Base-by-base conservation (phyloP, 1,140 invertebrate genomes). In the Pectinophora gossypiella region DNA sequence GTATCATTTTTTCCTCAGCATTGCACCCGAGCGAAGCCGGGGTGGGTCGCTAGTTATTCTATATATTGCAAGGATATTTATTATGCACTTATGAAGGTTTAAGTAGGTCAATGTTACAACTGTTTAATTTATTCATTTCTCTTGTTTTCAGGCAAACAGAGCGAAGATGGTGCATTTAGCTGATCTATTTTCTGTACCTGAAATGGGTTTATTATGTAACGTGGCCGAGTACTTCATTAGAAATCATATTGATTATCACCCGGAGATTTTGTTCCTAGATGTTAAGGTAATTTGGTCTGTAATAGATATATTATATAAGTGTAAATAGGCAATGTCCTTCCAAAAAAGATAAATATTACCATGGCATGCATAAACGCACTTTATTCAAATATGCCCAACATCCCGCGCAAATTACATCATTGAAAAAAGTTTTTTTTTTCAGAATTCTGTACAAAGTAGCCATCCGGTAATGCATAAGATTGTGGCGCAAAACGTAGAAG, bases 121-220 rank as follows among this genome's bases (percentile, higher is more conserved):
- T n/a, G 4, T 9, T 32, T 32, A 32, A 9, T 32, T 19, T 43
- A 38, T 50, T 21, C 44, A 16, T 21, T 51, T 54, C 22, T 52
- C n/a, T 32, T 32, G 27, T 59, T 90, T 91, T 50, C 86, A 95
- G 91, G 90, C 92, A 59, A 89, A 90, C 27, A 90, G 91, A 53
- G 89, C 93, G 5, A 95, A 95, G 87, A 98, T 99, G 97, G 92
- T 97, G 15, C 97, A 99, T 78, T 85, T 99, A 55, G 96, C 97
- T 13, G 98, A 99, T 89, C 83, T 99, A n/a, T 99, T 99, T 86
- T 98, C 97, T 0, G 93, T 99, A 27, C 98, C 98, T 13, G 97
- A 99, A 91, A 98, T 99, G 92, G 93, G 94, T 59, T 88, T 99
- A 19, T 83, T 99, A 2, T 96, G 96, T 61, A 97, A 98, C 88